Evolutionary conservation across 2,797 vertebrate genomes (phyloP).

Genomic region (Euphonia xanthogaster): DNA sequence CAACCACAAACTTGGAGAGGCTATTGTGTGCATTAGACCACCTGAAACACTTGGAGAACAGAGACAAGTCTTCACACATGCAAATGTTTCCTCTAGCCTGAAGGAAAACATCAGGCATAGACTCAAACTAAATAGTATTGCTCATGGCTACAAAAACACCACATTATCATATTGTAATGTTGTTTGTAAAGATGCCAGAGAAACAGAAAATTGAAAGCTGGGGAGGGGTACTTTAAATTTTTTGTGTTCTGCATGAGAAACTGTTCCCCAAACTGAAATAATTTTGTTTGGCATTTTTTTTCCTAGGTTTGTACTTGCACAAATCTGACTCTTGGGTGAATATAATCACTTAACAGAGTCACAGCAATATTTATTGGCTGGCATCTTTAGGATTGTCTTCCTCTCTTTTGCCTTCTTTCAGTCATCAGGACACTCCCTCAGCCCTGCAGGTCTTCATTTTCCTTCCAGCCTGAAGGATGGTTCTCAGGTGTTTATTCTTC

Average conservation of each 20-base stretch:
- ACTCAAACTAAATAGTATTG: not conserved
- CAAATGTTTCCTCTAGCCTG: not conserved
- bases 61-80: not conserved
- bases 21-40: not conserved
- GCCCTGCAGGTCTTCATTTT: not conserved
- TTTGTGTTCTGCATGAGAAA: not conserved
- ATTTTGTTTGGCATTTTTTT: slow-evolving; percentile 7
- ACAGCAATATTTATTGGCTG: not conserved
- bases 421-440: not conserved
- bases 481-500: not conserved
- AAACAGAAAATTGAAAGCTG: not conserved
- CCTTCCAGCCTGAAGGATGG: not conserved
- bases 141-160: not conserved
- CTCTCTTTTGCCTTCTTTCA: not conserved
- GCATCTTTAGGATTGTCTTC: not conserved
- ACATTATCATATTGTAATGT: not conserved
- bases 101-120: not conserved
- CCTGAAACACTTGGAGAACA: not conserved
- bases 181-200: not conserved
- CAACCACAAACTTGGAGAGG: not conserved
- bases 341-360: not conserved
- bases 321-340: not conserved
- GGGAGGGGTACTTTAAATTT: not conserved
- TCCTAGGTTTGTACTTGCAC: not conserved
- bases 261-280: not conserved